phyloP scores from a whole-genome alignment of 2,797 vertebrate species.

The Rhinoraja longicauda region DNA sequence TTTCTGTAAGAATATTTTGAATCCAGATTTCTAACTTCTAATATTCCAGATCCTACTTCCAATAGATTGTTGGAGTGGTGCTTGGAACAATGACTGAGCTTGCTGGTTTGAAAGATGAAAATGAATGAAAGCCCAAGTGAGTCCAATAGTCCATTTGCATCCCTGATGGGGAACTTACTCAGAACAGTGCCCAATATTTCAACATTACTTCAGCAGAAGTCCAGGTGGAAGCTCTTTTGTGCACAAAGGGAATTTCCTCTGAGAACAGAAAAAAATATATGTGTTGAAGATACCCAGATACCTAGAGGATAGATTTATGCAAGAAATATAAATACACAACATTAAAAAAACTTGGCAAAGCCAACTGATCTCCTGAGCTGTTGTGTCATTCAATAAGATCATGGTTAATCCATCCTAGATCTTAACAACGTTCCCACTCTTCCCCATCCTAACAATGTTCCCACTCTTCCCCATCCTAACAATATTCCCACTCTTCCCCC shows the following conservation, averaged over 20 bases:
- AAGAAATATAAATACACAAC: too few species aligned
- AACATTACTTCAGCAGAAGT: background rate
- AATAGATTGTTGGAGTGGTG: background rate
- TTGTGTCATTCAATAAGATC: too few species aligned
- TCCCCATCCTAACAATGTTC: too few species aligned
- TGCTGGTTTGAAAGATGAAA: background rate
- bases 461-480: too few species aligned
- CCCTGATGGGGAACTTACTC: background rate
- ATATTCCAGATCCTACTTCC: background rate
- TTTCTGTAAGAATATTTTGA: background rate
- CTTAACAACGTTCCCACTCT: too few species aligned
- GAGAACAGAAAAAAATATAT: background rate
- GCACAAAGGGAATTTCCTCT: background rate
- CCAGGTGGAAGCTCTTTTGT: background rate
- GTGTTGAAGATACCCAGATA: background rate
- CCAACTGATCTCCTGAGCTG: too few species aligned
- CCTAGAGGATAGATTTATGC: background rate
- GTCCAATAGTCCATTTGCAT: background rate
- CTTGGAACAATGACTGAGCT: background rate
- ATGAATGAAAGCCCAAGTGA: background rate
- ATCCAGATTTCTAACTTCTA: background rate
- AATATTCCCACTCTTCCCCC: too few species aligned
- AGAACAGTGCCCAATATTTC: background rate
- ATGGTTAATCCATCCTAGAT: too few species aligned
- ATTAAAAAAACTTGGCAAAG: too few species aligned